A percentile compares a stretch with the other conserved stretches of the same genome.
Conservation (phyloP, 2,888 invertebrate genomes). For the Lysandra bellargus region DNA sequence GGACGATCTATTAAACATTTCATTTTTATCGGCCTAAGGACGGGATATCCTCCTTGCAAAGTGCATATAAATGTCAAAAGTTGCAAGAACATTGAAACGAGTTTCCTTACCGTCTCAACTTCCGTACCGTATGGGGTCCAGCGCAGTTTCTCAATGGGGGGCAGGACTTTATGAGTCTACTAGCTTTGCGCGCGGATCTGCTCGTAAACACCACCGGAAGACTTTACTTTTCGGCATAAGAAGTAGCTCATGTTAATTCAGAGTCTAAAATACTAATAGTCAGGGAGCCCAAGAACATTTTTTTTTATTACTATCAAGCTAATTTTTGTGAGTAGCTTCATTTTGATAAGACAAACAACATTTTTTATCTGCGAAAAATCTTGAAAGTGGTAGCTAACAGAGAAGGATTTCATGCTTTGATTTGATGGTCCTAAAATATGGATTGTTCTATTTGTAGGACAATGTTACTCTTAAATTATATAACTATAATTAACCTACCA, state of each 20-base stretch:
- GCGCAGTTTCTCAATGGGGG: neutral
- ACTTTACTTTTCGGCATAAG: neutral
- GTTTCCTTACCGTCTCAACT: neutral
- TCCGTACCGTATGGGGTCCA: constrained; percentile 14
- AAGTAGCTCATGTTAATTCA: neutral
- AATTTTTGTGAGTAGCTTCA: no score
- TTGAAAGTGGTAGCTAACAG: no score
- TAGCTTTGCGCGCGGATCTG: neutral
- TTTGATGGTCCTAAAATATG: no score
- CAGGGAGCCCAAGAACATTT: no score
- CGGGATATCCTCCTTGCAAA: neutral
- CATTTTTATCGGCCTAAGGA: neutral
- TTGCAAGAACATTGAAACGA: neutral
- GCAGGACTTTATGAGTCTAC: neutral
- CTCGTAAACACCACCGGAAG: neutral
- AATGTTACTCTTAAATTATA: no score
- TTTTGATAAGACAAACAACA: no score
- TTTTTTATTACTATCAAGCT: no score
- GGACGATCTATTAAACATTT: neutral
- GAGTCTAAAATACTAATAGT: no score
- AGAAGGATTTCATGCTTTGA: no score
- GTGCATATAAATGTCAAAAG: constrained; percentile 15
- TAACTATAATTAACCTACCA: no score
- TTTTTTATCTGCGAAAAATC: no score
- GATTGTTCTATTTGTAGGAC: no score